Evolutionary conservation across 2,113 vertebrate species (phyloP).

Genomic region (Tylochromis polylepis): DNA sequence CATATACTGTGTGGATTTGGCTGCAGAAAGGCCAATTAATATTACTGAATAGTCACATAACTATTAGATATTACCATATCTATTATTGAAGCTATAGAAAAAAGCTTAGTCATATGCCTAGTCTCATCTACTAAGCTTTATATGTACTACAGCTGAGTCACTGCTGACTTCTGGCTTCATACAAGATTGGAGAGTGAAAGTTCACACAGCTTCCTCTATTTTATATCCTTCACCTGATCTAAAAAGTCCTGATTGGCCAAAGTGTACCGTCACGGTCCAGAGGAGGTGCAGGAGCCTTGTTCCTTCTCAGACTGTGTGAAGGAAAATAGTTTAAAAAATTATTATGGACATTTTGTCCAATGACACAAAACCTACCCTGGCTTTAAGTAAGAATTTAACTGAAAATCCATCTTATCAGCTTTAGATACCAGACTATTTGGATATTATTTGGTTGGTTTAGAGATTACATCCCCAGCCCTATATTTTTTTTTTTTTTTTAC

Average conservation of each 20-base stretch:
- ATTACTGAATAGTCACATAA: not conserved
- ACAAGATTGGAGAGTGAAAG: rapidly evolving
- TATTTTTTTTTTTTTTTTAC: not conserved
- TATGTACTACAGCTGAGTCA: not conserved
- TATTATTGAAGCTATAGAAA: not conserved
- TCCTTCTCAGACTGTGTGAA: not conserved
- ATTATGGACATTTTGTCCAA: not conserved
- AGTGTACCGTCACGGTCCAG: not conserved
- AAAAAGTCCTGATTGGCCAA: not conserved
- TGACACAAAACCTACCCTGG: not conserved
- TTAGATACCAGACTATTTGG: rapidly evolving
- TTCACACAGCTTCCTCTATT: not conserved
- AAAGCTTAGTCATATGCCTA: not conserved
- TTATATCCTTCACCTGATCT: not conserved
- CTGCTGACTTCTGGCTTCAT: not conserved
- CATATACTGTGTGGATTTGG: not conserved
- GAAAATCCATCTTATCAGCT: not conserved
- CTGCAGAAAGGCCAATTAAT: not conserved
- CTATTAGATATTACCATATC: not conserved
- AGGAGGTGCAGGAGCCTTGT: not conserved
- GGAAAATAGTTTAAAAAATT: rapidly evolving
- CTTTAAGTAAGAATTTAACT: not conserved
- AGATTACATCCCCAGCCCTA: not conserved
- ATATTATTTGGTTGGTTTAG: not conserved
- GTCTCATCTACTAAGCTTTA: not conserved